Conservation (phyloP, 2,888 invertebrate species). For the Galerucella nymphaeae region DNA sequence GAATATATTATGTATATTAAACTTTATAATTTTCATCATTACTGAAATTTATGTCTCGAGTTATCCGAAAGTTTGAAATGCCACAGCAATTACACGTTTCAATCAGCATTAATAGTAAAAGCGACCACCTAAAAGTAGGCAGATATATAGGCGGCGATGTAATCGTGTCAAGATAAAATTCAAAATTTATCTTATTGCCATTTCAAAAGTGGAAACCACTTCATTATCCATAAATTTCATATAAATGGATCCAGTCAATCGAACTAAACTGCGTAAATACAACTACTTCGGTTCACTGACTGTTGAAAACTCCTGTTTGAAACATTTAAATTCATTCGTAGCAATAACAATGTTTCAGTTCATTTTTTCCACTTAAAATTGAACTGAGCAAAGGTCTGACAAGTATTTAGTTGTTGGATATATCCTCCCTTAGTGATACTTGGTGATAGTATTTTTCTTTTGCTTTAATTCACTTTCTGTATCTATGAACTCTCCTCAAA, state of each 20-base stretch:
- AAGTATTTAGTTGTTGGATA: no score
- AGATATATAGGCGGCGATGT: slow-evolving; percentile 18
- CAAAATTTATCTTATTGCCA: slow-evolving; percentile 41
- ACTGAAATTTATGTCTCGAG: not conserved
- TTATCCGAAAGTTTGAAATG: slow-evolving; percentile 4
- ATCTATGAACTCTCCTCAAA: no score
- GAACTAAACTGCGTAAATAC: slow-evolving; percentile 30
- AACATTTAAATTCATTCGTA: not conserved
- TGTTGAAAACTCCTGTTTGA: slow-evolving; percentile 13
- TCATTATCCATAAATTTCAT: slow-evolving; percentile 49
- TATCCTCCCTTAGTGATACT: no score
- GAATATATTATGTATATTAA: not conserved
- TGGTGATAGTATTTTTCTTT: no score
- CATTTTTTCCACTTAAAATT: not conserved
- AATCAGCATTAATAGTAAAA: slow-evolving; percentile 19
- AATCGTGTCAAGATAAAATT: slow-evolving; percentile 39
- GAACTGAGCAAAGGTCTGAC: no score
- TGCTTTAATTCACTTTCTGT: no score
- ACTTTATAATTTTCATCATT: not conserved
- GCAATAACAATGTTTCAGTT: not conserved
- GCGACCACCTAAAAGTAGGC: slow-evolving; percentile 16
- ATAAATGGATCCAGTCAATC: slow-evolving; percentile 46
- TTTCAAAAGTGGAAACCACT: slow-evolving; percentile 44
- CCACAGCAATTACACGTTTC: not conserved
- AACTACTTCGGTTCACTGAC: slow-evolving; percentile 26